These are phyloP conservation scores for Paracentrotus lividus DNA, from an alignment of 53 echinoderm and acorn worm genomes.

Conservation along the genomic window DNA sequence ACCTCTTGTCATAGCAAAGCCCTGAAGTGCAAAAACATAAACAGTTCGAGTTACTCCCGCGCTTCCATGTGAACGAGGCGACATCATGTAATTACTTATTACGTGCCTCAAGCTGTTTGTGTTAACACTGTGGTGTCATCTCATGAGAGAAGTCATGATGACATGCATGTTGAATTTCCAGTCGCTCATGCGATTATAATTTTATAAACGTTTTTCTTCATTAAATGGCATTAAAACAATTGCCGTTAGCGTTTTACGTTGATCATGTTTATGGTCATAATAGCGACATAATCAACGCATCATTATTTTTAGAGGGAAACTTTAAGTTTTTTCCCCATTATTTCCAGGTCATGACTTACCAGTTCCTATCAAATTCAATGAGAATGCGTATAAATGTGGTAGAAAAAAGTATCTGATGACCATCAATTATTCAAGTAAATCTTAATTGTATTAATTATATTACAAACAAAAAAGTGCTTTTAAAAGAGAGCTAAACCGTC, in stretches of 20 bases:
- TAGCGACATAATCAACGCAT: no score
- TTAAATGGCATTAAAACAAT: not conserved
- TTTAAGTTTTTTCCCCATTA: no score
- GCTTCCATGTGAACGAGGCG: not conserved
- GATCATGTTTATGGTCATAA: no score
- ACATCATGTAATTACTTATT: not conserved
- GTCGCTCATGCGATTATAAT: not conserved
- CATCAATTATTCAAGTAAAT: no score
- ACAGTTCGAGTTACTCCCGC: not conserved
- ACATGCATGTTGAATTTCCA: not conserved
- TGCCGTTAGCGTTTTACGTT: not conserved
- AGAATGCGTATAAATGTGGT: no score
- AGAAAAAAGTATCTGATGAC: no score
- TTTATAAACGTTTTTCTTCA: not conserved
- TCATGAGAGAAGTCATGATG: not conserved
- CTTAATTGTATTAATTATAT: no score
- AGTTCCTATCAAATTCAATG: no score
- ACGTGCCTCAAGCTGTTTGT: conserved; percentile 2
- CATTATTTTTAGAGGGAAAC: no score
- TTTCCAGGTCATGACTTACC: no score
- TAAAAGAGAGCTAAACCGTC: no score
- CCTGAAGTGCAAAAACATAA: not conserved
- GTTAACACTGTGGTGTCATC: not conserved
- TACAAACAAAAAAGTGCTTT: no score
- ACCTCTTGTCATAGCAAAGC: not conserved